These are phyloP conservation scores for Galerucella pusilla DNA, from an alignment of 2,888 invertebrate genomes.

Conservation along the genomic window DNA sequence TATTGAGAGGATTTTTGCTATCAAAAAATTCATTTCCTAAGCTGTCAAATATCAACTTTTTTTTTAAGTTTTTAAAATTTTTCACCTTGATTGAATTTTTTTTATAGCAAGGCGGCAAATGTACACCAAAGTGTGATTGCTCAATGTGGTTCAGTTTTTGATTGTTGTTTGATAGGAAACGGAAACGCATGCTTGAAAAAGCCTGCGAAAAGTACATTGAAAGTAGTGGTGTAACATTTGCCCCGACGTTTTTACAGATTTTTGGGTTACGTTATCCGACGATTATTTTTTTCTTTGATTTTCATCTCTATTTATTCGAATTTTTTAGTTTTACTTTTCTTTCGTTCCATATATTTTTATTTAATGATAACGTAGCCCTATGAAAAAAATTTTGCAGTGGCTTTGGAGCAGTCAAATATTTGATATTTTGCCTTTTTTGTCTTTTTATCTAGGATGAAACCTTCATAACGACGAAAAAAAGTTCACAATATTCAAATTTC, in stretches of 20 bases:
- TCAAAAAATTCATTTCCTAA: too few relatives aligned
- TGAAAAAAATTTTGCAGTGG: constrained; percentile 52
- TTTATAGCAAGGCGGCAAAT: constrained; percentile 43
- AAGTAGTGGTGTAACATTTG: constrained; percentile 61
- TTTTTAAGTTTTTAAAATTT: constrained; percentile 38
- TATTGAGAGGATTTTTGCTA: neutral
- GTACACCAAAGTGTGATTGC: constrained; percentile 58
- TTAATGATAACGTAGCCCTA: constrained; percentile 53
- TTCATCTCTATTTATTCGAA: constrained; percentile 15
- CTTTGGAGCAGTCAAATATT: constrained; percentile 57
- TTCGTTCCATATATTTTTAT: constrained; percentile 5
- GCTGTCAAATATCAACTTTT: neutral
- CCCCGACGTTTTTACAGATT: constrained; percentile 57
- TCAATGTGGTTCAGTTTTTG: constrained; percentile 44
- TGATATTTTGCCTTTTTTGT: constrained; percentile 60
- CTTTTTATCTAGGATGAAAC: constrained; percentile 60
- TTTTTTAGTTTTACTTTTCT: constrained; percentile 19
- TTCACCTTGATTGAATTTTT: constrained; percentile 46
- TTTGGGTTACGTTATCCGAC: constrained; percentile 56
- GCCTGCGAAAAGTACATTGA: constrained; percentile 43
- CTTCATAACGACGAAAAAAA: constrained; percentile 53
- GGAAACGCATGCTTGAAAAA: constrained; percentile 46
- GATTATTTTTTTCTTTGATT: constrained; percentile 21
- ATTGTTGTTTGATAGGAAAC: constrained; percentile 48
- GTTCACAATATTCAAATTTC: constrained; percentile 35